Evolutionary conservation across 1,140 invertebrate species (phyloP), one percentile per base, ranked within the genome.

Genomic region (Pogonomyrmex barbatus): DNA sequence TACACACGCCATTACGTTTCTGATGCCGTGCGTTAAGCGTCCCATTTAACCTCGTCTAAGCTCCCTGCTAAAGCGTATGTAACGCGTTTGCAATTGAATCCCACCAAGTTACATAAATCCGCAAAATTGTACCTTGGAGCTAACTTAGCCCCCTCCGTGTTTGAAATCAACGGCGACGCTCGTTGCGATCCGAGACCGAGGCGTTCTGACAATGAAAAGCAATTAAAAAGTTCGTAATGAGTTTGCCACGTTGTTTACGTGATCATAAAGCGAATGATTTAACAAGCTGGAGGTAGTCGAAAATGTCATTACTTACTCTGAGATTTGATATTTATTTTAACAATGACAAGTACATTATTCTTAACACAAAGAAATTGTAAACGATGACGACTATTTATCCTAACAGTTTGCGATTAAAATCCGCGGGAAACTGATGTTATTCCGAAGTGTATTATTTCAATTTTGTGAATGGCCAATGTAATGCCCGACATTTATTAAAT

Each of bases 1-100:
- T 89, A 91, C 89, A 92, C 91, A 92, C 91, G 91, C 90, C 93
- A 92, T 93, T 93, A 92, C 91, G 90, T 86, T 89, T 88, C 81
- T 87, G 89, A 91, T 88, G 90, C 70, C 81, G 88, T 85, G 86
- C 90, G 91, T 93, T 92, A 93, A 93, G 90, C 92, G 90, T 94
- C 87, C 92, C 92, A 93, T 94, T 94, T 91, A 90, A 90, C 85
- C 81, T 77, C 60, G 60, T 84, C 84, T 88, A 88, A 91, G 89
- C 87, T 67, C 79, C 54, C 62, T n/a, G 68, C 50, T 68, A 50
- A 86, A 90, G 90, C 89, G 85, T 84, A 87, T 88, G 87, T 85
- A 87, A 90, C 87, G 78, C 79, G 89, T 90, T 90, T 82, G 71
- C 89, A 62, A 81, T 87, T 73, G 79, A 87, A 90, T 88, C 88